Conservation (phyloP, 2,113 vertebrate genomes). For the Chaetura pelagica region DNA sequence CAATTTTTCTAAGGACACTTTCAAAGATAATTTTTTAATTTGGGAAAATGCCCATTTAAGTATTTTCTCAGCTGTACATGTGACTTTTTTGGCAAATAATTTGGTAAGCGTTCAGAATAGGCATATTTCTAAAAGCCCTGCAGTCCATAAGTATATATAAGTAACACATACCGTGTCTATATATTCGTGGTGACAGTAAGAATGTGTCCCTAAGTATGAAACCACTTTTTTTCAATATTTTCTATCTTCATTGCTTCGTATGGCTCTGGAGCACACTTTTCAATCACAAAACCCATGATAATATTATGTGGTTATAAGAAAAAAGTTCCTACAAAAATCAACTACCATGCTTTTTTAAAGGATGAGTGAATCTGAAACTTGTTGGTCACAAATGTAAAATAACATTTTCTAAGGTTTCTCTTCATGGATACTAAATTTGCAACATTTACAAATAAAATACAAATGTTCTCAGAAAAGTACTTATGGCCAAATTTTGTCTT, state of each 20-base stretch:
- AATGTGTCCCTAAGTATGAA: not conserved
- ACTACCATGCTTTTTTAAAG: not conserved
- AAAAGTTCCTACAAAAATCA: not conserved
- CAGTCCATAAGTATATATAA: not conserved
- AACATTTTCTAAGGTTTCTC: not conserved
- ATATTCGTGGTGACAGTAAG: not conserved
- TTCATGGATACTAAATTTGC: not conserved
- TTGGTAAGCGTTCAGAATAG: conserved; percentile 27
- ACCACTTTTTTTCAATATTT: not conserved
- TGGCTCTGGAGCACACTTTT: not conserved
- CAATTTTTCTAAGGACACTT: not conserved
- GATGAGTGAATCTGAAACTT: not conserved
- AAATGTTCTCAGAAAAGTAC: not conserved
- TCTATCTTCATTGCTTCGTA: not conserved
- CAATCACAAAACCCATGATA: not conserved
- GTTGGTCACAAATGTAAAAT: not conserved
- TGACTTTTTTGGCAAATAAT: conserved; percentile 50
- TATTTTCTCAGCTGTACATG: conserved; percentile 63
- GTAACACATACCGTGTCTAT: not conserved
- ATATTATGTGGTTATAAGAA: not conserved
- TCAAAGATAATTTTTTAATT: conserved; percentile 52
- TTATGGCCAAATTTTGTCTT: not conserved
- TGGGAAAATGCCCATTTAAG: conserved; percentile 30
- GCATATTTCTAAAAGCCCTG: not conserved
- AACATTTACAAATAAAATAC: not conserved